Conservation (phyloP, 2,888 invertebrate species). For the Linnaemya tessellans region DNA sequence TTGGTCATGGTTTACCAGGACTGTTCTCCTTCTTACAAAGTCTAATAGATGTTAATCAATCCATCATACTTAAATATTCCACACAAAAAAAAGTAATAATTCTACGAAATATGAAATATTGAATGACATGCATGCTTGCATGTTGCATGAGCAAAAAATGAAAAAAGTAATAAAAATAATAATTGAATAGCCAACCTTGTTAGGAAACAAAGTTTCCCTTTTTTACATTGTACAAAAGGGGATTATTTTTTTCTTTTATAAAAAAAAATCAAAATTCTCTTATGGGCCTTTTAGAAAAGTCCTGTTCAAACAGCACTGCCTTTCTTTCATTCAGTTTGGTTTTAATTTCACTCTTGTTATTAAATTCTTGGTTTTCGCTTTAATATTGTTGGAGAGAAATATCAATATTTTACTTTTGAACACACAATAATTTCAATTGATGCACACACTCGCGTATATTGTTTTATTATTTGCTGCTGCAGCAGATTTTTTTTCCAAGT, state of each 20-base stretch:
- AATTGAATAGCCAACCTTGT: constrained; percentile 10
- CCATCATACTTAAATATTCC: constrained; percentile 62
- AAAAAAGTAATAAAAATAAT: too few species aligned
- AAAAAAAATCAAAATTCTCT: neutral
- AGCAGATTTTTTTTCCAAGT: constrained; percentile 10
- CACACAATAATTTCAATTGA: neutral
- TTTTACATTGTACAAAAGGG: neutral
- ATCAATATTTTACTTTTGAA: constrained; percentile 12
- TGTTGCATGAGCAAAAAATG: constrained; percentile 15
- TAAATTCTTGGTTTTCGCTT: neutral
- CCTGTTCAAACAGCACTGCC: neutral
- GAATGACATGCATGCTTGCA: constrained; percentile 38
- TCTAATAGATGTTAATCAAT: constrained; percentile 64
- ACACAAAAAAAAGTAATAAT: constrained; percentile 15
- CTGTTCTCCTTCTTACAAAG: constrained; percentile 25
- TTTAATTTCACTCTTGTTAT: constrained; percentile 5
- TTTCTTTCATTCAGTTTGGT: neutral
- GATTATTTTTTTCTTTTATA: constrained; percentile 3
- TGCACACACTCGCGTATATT: neutral
- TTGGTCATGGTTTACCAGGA: constrained; percentile 28
- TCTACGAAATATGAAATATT: constrained; percentile 44
- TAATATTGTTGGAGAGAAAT: constrained; percentile 1
- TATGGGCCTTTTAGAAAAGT: constrained; percentile 6
- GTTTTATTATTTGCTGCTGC: neutral
- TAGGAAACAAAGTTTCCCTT: constrained; percentile 29